Percentiles rank a stretch among this genome's conserved stretches.
phyloP scores from a whole-genome alignment of 2,113 vertebrate genomes.

The Oxyura jamaicensis region DNA sequence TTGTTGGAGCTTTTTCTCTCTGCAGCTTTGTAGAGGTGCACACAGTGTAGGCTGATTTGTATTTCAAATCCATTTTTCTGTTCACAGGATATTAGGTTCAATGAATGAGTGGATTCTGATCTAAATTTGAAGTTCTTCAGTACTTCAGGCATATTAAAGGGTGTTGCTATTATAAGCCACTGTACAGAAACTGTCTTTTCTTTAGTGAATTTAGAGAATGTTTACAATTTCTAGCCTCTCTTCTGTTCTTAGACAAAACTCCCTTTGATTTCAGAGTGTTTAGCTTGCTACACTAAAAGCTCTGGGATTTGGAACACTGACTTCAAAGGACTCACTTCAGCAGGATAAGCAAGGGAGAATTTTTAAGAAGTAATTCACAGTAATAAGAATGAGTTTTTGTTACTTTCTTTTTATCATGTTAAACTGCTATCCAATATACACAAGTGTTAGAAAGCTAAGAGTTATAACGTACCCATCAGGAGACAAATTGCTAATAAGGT shows the following conservation, averaged over 20 bases:
- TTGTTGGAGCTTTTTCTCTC: background rate
- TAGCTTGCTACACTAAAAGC: background rate
- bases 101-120: background rate
- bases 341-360: background rate
- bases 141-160: background rate
- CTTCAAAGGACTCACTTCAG: slow-evolving; percentile 6
- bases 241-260: background rate
- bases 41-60: background rate
- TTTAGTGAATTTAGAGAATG: background rate
- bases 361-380: slow-evolving; percentile 16
- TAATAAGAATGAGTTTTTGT: background rate
- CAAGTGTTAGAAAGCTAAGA: background rate
- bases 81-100: background rate
- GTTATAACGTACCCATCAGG: background rate
- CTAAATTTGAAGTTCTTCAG: background rate
- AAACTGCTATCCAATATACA: background rate
- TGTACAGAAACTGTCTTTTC: background rate
- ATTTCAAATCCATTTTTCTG: background rate
- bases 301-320: slow-evolving; percentile 8
- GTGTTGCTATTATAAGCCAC: background rate
- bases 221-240: background rate
- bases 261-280: slow-evolving; percentile 10
- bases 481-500: background rate
- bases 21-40: background rate
- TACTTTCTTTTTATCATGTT: slow-evolving; percentile 8